Evolutionary conservation across 2,797 vertebrate species (phyloP), one percentile per base, ranked within the genome.

Genomic region (Glyptemys insculpta): DNA sequence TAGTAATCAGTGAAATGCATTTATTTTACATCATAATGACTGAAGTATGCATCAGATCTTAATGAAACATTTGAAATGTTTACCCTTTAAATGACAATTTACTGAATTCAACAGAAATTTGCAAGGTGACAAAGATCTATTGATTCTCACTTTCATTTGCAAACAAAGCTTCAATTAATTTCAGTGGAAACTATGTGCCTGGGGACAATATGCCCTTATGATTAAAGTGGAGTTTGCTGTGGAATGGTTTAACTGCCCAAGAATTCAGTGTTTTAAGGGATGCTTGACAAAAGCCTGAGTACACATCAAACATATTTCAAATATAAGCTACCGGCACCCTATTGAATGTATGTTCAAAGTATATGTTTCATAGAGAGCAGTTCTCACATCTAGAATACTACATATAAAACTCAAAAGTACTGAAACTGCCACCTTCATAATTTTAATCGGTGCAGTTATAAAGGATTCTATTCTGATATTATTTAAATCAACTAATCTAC

Each of bases 161-260:
- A 88, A 16, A n/a, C 85, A 82, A 78, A 87, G 27, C n/a, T 84
- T 62, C 27, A 41, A 47, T 85, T 34, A 23, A 18, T 80, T 5
- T 2, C 52, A 81, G 82, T 23, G 85, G 88, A n/a, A 95, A 54
- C 19, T 94, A 56, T 86, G 86, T 81, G 86, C 62, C 72, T 0
- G 2, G 74, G 68, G 50, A 80, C 44, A 11, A 5, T 2, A 25
- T 2, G 57, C 86, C 79, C 41, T 94, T 59, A 50, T 31, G 81
- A 95, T 91, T 83, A 96, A 95, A 95, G 85, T 57, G 82, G 74
- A 79, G 12, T 85, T 91, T 93, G 79, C 76, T 59, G 37, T 83
- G 37, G n/a, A 86, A 90, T 18, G 27, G 2, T 23, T 50, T 41
- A 92, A 74, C 89, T 89, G 85, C 68, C 65, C 80, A 90, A 85